Evolutionary conservation across 2,888 invertebrate species (phyloP).

Genomic region (Camponotus fellah): DNA sequence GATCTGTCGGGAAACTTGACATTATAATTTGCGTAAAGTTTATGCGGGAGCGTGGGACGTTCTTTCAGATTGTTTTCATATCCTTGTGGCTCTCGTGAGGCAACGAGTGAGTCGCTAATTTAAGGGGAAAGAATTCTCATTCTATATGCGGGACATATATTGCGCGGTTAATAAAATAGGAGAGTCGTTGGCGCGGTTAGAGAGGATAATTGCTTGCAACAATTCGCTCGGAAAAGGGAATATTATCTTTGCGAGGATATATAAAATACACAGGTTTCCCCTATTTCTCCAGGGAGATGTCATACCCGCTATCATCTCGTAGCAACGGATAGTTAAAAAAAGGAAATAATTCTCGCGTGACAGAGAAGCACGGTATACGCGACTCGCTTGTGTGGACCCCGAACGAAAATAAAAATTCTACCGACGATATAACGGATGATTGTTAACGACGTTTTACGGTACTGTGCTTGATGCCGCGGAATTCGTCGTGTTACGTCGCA

Average conservation of each 20-base stretch:
- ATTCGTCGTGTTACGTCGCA: neutral
- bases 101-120: constrained; percentile 13
- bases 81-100: neutral
- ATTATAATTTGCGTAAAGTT: neutral
- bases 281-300: constrained; percentile 18
- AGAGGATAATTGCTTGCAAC: constrained; percentile 9
- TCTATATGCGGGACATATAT: neutral
- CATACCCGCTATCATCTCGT: neutral
- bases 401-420: constrained; percentile 39
- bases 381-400: neutral
- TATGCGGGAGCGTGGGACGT: too few relatives aligned
- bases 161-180: constrained; percentile 7
- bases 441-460: constrained; percentile 27
- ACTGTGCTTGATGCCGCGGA: neutral
- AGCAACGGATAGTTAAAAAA: neutral
- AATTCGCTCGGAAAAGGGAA: neutral
- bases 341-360: neutral
- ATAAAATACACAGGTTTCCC: constrained; percentile 30
- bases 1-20: neutral
- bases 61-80: neutral
- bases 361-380: neutral
- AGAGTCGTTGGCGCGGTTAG: neutral
- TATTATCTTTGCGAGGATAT: neutral
- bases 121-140: neutral
- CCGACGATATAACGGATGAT: constrained; percentile 7